Conservation (phyloP, 2,113 vertebrate species). For the Notothenia coriiceps region DNA sequence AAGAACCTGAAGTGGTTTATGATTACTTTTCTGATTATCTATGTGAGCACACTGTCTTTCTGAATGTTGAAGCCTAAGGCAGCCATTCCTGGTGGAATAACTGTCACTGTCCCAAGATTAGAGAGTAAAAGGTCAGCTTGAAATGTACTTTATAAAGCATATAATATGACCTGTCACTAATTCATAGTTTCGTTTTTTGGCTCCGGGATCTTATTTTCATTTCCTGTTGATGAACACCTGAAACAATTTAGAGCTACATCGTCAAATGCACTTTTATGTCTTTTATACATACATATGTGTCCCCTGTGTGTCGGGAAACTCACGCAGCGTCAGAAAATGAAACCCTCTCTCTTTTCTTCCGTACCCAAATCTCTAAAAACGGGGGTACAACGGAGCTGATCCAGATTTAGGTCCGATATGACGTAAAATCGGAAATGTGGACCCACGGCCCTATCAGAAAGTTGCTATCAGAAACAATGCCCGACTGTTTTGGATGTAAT, state of each 20-base stretch:
- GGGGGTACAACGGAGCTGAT: too few relatives aligned
- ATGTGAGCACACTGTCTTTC: neutral
- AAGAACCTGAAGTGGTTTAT: neutral
- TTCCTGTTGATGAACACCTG: conserved; percentile 3
- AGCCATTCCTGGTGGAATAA: conserved; percentile 13
- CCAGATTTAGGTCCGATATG: too few relatives aligned
- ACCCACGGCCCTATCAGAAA: too few relatives aligned
- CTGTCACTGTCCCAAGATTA: conserved; percentile 50
- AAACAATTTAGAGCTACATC: neutral
- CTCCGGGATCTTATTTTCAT: neutral
- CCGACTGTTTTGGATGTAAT: too few relatives aligned
- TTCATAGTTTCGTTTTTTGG: neutral
- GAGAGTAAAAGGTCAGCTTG: conserved; percentile 48
- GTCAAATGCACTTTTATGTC: too few relatives aligned
- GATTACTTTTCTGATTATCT: conserved; percentile 13
- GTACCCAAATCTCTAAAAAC: too few relatives aligned
- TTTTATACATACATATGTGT: too few relatives aligned
- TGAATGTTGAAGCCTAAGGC: neutral
- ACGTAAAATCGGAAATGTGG: too few relatives aligned
- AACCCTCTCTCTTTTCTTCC: too few relatives aligned
- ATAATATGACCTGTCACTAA: neutral
- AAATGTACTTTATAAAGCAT: conserved; percentile 20
- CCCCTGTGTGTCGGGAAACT: too few relatives aligned
- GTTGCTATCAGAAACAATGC: too few relatives aligned
- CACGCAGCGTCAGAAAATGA: too few relatives aligned